Evolutionary conservation across 2,797 vertebrate genomes (phyloP).

Genomic region (Eptatretus atami): DNA sequence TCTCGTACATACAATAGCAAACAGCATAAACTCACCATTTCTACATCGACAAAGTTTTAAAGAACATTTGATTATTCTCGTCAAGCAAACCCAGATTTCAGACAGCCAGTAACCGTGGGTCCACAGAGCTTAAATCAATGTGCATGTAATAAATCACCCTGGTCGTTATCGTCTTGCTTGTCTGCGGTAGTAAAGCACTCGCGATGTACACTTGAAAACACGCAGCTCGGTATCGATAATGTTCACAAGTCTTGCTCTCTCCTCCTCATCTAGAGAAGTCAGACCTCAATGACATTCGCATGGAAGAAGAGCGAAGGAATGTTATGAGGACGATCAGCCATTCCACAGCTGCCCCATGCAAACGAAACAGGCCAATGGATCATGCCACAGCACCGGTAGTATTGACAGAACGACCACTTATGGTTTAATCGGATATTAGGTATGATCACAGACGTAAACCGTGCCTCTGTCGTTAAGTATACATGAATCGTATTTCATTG

Average conservation of each 20-base stretch:
- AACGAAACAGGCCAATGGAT: too few relatives aligned
- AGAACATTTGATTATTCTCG: background rate
- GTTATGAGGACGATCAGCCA: too few relatives aligned
- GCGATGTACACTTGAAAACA: constrained; percentile 79
- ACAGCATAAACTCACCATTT: too few relatives aligned
- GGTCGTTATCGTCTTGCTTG: constrained; percentile 81
- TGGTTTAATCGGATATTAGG: too few relatives aligned
- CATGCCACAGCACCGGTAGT: too few relatives aligned
- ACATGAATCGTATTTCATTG: too few relatives aligned
- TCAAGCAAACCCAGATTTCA: constrained; percentile 8
- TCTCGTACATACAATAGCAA: constrained; percentile 20
- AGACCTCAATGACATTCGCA: too few relatives aligned
- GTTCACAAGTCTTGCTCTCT: constrained; percentile 50
- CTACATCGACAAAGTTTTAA: background rate
- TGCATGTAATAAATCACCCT: constrained; percentile 35
- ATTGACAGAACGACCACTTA: too few relatives aligned
- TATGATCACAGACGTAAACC: too few relatives aligned
- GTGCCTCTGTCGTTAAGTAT: too few relatives aligned
- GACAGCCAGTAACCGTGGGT: background rate
- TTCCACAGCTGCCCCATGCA: too few relatives aligned
- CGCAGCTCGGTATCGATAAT: constrained; percentile 64
- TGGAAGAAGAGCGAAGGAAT: too few relatives aligned
- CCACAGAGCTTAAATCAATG: background rate
- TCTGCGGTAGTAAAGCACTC: constrained; percentile 83
- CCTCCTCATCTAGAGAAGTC: constrained; percentile 21